Base-by-base conservation (phyloP, 2,797 vertebrate species). In the Gephyroberyx darwinii region DNA sequence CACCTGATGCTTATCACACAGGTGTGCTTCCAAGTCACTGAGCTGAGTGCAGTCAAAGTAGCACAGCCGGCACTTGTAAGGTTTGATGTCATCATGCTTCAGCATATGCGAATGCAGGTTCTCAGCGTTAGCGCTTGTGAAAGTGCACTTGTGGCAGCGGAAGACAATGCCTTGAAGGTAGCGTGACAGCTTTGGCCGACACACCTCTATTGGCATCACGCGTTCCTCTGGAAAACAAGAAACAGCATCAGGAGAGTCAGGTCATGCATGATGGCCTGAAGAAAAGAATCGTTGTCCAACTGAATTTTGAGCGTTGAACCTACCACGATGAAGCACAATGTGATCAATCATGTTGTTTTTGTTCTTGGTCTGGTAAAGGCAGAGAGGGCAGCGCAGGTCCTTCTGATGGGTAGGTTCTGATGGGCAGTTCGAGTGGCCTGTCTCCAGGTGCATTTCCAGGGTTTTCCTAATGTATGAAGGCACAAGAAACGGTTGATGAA, bases 281-380 rank as follows among this genome's bases (percentile, higher is more conserved):
- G 26, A 26, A 26, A 26, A 26, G 2, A 8, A 57, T 52, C 39
- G 10, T n/a, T 41, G 37, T 43, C 41, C 41, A 43, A 5, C 16
- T 14, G 41, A 13, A 51, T 8, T 16, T 4, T 0, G 7, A 17
- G 26, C 3, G 2, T 35, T 12, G 1, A 31, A 76, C 80, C 79
- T 93, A 98, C 97, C 96, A 82, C 96, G 96, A 81, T 98, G 97
- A 72, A 98, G 88, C 78, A 96, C 88, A 39, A 98, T 95, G 88
- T 98, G 97, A 81, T 97, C 96, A 0, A 98, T 98, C 96, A 98
- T 97, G 93, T 95, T 96, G 86, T 95, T 95, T 82, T 96, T 98
- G 89, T 95, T 96, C 93, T 95, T 96, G 90, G 96, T 96, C 90
- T 96, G 95, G 88, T 98, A 98, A 56, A 97, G 95, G 88, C 97